A percentile compares a stretch with the other conserved stretches of the same genome.
phyloP scores from a whole-genome alignment of 2,797 vertebrate genomes.

The Gambusia yucatana region DNA sequence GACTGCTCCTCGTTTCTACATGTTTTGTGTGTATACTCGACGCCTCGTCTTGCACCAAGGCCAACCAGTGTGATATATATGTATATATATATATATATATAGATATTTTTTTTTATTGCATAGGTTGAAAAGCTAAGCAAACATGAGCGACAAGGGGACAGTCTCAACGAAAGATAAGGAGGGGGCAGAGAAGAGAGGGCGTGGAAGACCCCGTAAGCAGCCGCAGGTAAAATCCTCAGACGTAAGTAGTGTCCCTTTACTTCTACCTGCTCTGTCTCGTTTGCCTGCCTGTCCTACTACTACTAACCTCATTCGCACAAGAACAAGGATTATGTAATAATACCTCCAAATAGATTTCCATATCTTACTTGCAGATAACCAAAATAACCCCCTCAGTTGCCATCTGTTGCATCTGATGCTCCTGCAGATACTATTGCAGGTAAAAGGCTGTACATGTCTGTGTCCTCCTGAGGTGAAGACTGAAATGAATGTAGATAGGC shows the following conservation, averaged over 20 bases:
- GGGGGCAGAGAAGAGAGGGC: slow-evolving; percentile 90
- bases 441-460: slow-evolving; percentile 26
- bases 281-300: slow-evolving; percentile 15
- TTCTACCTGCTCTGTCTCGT: neutral
- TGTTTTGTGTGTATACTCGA: slow-evolving; percentile 25
- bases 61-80: slow-evolving; percentile 46
- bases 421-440: slow-evolving; percentile 28
- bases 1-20: slow-evolving; percentile 2
- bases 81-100: neutral
- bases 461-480: slow-evolving; percentile 24
- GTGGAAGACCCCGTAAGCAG: slow-evolving; percentile 92
- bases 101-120: neutral
- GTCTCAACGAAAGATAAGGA: slow-evolving; percentile 92
- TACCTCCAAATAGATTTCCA: neutral
- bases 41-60: slow-evolving; percentile 25
- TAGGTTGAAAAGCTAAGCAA: slow-evolving; percentile 69
- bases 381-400: neutral
- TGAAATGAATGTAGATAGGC: slow-evolving; percentile 9
- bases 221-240: slow-evolving; percentile 81
- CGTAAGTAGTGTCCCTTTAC: slow-evolving; percentile 45
- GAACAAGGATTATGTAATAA: neutral
- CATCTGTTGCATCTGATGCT: slow-evolving; percentile 32
- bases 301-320: neutral
- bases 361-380: too few species aligned
- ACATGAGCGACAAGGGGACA: slow-evolving; percentile 94